A percentile compares a stretch with the other conserved stretches of the same genome.
phyloP scores from a whole-genome alignment of 2,888 invertebrate species.

The Oscheius sp. region DNA sequence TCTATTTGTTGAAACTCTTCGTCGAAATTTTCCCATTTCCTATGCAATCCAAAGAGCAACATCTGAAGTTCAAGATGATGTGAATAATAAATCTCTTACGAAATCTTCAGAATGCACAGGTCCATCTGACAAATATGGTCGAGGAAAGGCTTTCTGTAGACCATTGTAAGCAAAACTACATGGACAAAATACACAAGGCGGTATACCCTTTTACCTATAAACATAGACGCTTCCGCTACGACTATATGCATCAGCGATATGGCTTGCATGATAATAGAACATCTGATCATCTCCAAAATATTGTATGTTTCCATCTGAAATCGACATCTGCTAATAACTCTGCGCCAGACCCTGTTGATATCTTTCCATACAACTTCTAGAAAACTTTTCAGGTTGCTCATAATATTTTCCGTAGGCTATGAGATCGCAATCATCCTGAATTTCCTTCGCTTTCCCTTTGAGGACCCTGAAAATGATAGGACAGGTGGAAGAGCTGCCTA shows the following conservation, averaged over 20 bases:
- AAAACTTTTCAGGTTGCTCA: constrained; percentile 3
- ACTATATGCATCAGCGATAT: neutral
- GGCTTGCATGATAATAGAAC: neutral
- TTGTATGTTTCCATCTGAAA: neutral
- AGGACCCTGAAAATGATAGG: neutral
- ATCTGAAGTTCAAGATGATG: neutral
- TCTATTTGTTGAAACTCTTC: constrained; percentile 33
- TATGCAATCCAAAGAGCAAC: neutral
- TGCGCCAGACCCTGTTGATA: neutral
- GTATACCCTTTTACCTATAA: neutral
- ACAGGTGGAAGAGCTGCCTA: neutral
- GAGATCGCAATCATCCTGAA: neutral
- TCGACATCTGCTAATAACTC: neutral
- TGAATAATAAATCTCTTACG: neutral
- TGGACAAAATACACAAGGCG: neutral
- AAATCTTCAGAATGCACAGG: constrained; percentile 12
- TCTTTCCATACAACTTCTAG: neutral
- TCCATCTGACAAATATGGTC: no score
- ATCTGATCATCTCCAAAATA: constrained; percentile 1
- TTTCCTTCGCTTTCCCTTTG: neutral
- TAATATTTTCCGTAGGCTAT: constrained; percentile 2
- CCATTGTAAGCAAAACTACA: neutral
- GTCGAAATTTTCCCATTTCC: neutral
- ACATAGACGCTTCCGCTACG: neutral
- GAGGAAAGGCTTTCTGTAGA: neutral